These are phyloP conservation scores for Labroides dimidiatus DNA, from an alignment of 2,797 vertebrate species.

Conservation along the genomic window DNA sequence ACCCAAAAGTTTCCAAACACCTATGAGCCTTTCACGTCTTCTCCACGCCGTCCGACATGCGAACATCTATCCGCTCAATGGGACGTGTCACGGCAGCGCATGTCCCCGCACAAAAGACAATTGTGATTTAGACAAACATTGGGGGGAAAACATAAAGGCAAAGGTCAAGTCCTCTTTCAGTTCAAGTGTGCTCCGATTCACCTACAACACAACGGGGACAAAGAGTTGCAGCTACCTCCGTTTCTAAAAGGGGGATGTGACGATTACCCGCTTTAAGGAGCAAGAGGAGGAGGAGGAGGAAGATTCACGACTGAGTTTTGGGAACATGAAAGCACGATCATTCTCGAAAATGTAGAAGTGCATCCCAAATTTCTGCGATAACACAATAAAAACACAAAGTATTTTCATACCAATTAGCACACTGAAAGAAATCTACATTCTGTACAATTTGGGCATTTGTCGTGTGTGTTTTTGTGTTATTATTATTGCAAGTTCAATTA, in stretches of 20 bases:
- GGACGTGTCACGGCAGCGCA: conserved; percentile 94
- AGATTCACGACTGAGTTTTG: conserved; percentile 53
- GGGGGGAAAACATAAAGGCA: conserved; percentile 93
- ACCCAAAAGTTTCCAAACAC: conserved; percentile 87
- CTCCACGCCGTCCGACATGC: conserved; percentile 86
- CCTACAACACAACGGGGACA: conserved; percentile 93
- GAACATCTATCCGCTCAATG: conserved; percentile 95
- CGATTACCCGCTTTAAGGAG: conserved; percentile 49
- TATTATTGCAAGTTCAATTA: conserved; percentile 79
- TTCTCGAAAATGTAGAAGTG: conserved; percentile 33
- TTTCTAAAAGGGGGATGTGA: conserved; percentile 52
- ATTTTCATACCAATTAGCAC: conserved; percentile 41
- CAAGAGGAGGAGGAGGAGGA: conserved; percentile 32
- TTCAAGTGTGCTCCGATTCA: conserved; percentile 96
- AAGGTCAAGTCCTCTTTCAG: conserved; percentile 98
- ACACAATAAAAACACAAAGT: conserved; percentile 28
- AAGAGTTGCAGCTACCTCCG: conserved; percentile 83
- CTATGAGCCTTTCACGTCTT: conserved; percentile 85
- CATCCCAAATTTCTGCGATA: not conserved
- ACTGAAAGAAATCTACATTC: conserved; percentile 10
- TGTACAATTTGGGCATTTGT: conserved; percentile 24
- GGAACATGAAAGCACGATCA: conserved; percentile 51
- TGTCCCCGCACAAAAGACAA: conserved; percentile 94
- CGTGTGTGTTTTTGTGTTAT: conserved; percentile 29
- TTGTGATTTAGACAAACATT: conserved; percentile 99